A percentile compares a stretch with the other conserved stretches of the same genome.
phyloP scores from a whole-genome alignment of 2,888 invertebrate species.

The Ennomos erosarius region DNA sequence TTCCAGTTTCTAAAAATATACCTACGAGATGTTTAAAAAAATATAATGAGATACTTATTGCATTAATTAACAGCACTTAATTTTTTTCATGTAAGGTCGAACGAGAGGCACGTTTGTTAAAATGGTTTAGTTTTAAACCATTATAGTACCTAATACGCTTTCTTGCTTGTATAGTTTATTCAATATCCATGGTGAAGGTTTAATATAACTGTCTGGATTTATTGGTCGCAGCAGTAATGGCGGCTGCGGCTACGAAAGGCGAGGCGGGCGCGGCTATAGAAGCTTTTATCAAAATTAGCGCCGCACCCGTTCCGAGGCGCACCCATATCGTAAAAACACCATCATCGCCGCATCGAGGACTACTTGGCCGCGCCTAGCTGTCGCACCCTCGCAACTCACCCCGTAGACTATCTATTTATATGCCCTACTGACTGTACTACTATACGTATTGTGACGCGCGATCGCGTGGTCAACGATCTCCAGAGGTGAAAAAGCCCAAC shows the following conservation, averaged over 20 bases:
- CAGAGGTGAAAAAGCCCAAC: neutral
- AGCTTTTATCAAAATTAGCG: conserved; percentile 84
- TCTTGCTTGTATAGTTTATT: too few relatives aligned
- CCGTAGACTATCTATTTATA: conserved; percentile 39
- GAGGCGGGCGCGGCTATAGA: conserved; percentile 75
- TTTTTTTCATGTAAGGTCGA: too few relatives aligned
- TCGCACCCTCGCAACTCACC: conserved; percentile 70
- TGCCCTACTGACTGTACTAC: neutral
- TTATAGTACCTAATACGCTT: too few relatives aligned
- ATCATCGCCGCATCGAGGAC: conserved; percentile 73
- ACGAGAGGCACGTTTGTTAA: too few relatives aligned
- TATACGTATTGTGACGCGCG: too few relatives aligned
- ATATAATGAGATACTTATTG: too few relatives aligned
- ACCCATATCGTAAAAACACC: conserved; percentile 81
- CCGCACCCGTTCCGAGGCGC: conserved; percentile 75
- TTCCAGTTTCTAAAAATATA: too few relatives aligned
- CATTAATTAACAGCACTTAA: too few relatives aligned
- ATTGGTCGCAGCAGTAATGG: conserved; percentile 64
- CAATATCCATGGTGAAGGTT: neutral
- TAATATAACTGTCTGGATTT: conserved; percentile 40
- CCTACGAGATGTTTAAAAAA: too few relatives aligned
- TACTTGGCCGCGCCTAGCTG: conserved; percentile 75
- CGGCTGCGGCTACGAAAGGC: conserved; percentile 42
- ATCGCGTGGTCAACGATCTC: conserved; percentile 1
- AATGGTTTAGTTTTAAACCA: too few relatives aligned